These are phyloP conservation scores for Lepidurus couesii DNA, from an alignment of 1,140 invertebrate genomes.

Conservation along the genomic window DNA sequence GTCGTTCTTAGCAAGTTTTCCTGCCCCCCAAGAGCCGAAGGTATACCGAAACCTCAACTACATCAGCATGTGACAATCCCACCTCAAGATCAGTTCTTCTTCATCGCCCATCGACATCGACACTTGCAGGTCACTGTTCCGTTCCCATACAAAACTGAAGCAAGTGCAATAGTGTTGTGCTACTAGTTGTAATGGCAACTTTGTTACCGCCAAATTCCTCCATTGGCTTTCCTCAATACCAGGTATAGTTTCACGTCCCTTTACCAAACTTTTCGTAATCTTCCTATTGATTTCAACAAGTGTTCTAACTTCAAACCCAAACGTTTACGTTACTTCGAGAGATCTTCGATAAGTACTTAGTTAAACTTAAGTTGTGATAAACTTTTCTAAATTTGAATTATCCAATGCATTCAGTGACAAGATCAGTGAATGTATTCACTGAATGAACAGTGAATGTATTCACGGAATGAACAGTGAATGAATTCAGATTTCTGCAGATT, in stretches of 20 bases:
- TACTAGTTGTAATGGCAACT: background rate
- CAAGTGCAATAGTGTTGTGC: background rate
- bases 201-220: background rate
- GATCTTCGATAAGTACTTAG: no score
- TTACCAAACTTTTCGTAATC: no score
- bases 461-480: no score
- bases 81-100: conserved; percentile 19
- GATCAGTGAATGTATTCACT: no score
- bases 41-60: background rate
- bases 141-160: background rate
- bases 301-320: no score
- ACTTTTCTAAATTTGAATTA: no score
- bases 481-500: no score
- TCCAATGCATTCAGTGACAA: no score
- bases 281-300: no score
- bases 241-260: background rate
- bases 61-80: conserved; percentile 21
- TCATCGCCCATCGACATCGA: background rate
- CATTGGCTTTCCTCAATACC: background rate
- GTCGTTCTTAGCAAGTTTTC: background rate
- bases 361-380: no score
- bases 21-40: background rate
- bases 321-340: no score
- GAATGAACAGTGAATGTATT: no score
- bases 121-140: background rate